These are phyloP conservation scores for Pseudotriccus pelzelni DNA, from an alignment of 2,797 vertebrate species.

Conservation along the genomic window DNA sequence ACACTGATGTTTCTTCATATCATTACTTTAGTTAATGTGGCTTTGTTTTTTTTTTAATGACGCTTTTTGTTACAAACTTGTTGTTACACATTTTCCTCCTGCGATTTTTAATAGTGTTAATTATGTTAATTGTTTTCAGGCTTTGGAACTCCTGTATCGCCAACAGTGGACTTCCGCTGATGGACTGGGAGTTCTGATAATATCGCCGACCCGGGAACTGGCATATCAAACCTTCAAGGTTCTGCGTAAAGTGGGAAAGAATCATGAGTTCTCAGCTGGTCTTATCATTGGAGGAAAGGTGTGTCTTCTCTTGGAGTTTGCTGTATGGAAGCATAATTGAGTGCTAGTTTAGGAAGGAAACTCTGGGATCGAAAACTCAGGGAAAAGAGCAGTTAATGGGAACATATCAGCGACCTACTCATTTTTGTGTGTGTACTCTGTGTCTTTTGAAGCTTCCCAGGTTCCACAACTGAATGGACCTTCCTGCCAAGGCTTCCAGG, in stretches of 20 bases:
- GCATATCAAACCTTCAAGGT: slow-evolving; percentile 96
- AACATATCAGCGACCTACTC: rapidly evolving
- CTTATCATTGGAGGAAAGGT: slow-evolving; percentile 97
- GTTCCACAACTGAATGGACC: not conserved
- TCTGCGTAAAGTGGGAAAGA: slow-evolving; percentile 91
- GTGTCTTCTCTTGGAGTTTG: not conserved
- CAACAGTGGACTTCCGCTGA: slow-evolving; percentile 92
- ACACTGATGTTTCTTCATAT: not conserved
- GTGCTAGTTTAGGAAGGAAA: not conserved
- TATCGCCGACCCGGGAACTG: slow-evolving; percentile 94
- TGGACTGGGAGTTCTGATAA: slow-evolving; percentile 91
- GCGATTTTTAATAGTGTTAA: not conserved
- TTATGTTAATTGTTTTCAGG: slow-evolving; percentile 59
- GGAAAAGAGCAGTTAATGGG: not conserved
- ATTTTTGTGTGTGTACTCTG: not conserved
- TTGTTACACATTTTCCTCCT: not conserved
- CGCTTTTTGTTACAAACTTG: not conserved
- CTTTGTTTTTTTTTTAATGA: not conserved
- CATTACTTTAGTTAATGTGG: not conserved
- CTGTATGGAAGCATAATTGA: not conserved
- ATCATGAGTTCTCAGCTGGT: slow-evolving; percentile 96
- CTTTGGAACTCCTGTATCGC: slow-evolving; percentile 89
- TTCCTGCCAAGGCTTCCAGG: not conserved
- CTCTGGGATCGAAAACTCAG: not conserved
- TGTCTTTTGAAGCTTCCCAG: not conserved